Conservation (phyloP, 2,113 vertebrate species). For the Dolichotis patagonum region DNA sequence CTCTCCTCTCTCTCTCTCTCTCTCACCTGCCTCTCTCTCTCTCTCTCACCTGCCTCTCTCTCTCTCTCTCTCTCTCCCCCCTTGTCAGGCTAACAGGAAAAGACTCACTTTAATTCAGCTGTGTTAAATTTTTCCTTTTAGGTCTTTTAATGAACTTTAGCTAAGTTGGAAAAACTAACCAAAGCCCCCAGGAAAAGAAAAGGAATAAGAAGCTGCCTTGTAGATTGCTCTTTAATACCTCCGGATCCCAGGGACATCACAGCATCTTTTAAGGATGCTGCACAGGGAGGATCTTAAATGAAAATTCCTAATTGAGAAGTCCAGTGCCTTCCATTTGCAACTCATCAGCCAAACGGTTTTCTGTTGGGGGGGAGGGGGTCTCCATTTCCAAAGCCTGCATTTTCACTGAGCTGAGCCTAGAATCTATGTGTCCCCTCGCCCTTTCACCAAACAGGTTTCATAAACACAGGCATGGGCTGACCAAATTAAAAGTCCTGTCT, state of each 20-base stretch:
- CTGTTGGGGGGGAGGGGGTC: background rate
- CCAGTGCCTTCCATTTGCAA: conserved; percentile 53
- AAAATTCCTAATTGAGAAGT: conserved; percentile 60
- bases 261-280: conserved; percentile 50
- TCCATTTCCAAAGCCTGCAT: background rate
- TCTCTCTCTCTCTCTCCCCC: background rate
- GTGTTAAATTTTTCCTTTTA: conserved; percentile 78
- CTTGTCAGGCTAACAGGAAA: conserved; percentile 65
- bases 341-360: conserved; percentile 50
- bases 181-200: conserved; percentile 65
- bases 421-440: conserved; percentile 10
- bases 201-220: conserved; percentile 30
- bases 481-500: conserved; percentile 50
- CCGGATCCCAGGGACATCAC: conserved; percentile 39
- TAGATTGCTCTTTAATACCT: conserved; percentile 67
- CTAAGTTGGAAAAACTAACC: conserved; percentile 65
- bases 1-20: conserved; percentile 31
- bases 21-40: conserved; percentile 16
- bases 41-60: background rate
- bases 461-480: background rate
- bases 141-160: conserved; percentile 62
- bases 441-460: conserved; percentile 39
- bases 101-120: conserved; percentile 77
- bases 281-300: background rate
- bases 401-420: conserved; percentile 4